Percentiles rank a stretch among this genome's conserved stretches.
phyloP scores from a whole-genome alignment of 2,888 invertebrate species.

The Stenolophus ochropezus region DNA sequence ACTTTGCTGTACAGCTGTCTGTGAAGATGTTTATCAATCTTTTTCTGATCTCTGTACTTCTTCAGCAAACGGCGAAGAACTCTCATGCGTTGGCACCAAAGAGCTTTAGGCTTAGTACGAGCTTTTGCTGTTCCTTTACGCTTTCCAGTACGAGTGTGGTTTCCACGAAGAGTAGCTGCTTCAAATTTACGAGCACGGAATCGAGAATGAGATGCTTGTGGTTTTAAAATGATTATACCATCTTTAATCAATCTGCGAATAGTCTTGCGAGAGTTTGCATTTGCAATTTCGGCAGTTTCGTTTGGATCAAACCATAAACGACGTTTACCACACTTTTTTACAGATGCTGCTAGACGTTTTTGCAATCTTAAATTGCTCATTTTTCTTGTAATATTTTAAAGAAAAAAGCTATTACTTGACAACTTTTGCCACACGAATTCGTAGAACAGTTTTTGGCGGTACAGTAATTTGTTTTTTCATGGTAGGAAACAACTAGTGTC shows the following conservation, averaged over 20 bases:
- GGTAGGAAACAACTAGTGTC: background rate
- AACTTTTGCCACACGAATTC: background rate
- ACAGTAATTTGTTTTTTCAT: too few relatives aligned
- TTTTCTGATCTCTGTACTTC: conserved; percentile 95
- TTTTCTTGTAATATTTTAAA: conserved; percentile 18
- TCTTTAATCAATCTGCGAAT: conserved; percentile 97
- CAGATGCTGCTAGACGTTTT: conserved; percentile 97
- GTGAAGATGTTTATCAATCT: conserved; percentile 97
- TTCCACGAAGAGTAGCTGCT: conserved; percentile 95
- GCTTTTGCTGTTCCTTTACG: conserved; percentile 99
- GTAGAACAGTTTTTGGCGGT: background rate
- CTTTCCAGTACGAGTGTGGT: conserved; percentile 98
- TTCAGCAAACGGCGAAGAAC: conserved; percentile 94
- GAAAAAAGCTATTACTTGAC: background rate
- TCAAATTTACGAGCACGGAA: conserved; percentile 96
- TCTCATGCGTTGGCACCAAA: conserved; percentile 94
- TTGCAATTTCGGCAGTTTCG: conserved; percentile 98
- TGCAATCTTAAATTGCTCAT: conserved; percentile 78
- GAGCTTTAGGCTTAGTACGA: conserved; percentile 80
- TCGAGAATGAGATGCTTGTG: conserved; percentile 96
- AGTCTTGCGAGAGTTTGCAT: conserved; percentile 98
- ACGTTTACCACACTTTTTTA: conserved; percentile 97
- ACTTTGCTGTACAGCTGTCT: conserved; percentile 88
- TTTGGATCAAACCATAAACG: conserved; percentile 99
- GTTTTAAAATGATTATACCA: conserved; percentile 98